Conservation (phyloP, 2,888 invertebrate species). For the Muschampia plurimacula region DNA sequence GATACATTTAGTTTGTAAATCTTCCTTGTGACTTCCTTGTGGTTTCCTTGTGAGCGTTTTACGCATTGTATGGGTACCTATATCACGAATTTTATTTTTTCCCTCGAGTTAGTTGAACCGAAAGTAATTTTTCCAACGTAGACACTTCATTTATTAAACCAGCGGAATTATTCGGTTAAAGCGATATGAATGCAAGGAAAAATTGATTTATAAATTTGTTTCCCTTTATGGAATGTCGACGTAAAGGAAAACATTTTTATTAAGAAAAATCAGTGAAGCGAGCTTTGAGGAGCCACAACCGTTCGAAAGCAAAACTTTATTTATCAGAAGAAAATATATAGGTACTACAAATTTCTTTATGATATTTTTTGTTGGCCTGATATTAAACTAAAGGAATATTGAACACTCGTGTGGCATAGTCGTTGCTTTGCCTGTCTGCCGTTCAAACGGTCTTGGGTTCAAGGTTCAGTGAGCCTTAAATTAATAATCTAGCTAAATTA, state of each 20-base stretch:
- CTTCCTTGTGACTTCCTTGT: no score
- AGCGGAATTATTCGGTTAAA: neutral
- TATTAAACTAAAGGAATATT: neutral
- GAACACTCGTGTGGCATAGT: no score
- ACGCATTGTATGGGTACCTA: neutral
- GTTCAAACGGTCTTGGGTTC: no score
- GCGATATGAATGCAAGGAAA: constrained; percentile 12
- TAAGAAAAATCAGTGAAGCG: constrained; percentile 32
- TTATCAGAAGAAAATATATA: constrained; percentile 10
- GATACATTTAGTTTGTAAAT: no score
- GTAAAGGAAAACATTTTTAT: constrained; percentile 24
- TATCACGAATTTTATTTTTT: neutral
- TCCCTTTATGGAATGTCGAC: constrained; percentile 19
- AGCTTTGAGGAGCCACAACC: constrained; percentile 17
- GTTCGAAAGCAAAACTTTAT: constrained; percentile 15
- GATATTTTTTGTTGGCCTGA: neutral
- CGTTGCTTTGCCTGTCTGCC: no score
- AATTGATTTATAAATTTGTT: constrained; percentile 32
- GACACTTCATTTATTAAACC: constrained; percentile 17
- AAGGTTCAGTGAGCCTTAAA: no score
- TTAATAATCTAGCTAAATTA: no score
- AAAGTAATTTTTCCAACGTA: neutral
- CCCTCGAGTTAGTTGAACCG: neutral
- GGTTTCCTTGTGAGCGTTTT: no score
- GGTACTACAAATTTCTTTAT: neutral